phyloP scores from a whole-genome alignment of 2,113 vertebrate genomes.

The Mus musculus region GRCm39 chrX:102676501-102677000 shows the following conservation, averaged over 20 bases:
- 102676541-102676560: not conserved
- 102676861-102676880: no score
- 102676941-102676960: not conserved
- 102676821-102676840: no score
- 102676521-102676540: not conserved
- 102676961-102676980: no score
- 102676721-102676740: slow-evolving; percentile 86
- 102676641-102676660: slow-evolving; percentile 87
- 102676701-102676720: slow-evolving; percentile 89
- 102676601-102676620: not conserved
- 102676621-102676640: slow-evolving; percentile 84
- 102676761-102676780: not conserved
- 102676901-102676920: no score
- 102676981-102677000: no score
- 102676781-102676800: not conserved
- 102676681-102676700: slow-evolving; percentile 86
- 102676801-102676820: no score
- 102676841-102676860: no score
- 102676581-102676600: not conserved
- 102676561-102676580: not conserved
- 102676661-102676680: slow-evolving; percentile 87
- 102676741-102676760: not conserved
- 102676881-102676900: no score
- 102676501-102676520: not conserved
- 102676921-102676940: no score